phyloP scores from a whole-genome alignment of 2,888 invertebrate genomes.

The Zaprionus lineosus region DNA sequence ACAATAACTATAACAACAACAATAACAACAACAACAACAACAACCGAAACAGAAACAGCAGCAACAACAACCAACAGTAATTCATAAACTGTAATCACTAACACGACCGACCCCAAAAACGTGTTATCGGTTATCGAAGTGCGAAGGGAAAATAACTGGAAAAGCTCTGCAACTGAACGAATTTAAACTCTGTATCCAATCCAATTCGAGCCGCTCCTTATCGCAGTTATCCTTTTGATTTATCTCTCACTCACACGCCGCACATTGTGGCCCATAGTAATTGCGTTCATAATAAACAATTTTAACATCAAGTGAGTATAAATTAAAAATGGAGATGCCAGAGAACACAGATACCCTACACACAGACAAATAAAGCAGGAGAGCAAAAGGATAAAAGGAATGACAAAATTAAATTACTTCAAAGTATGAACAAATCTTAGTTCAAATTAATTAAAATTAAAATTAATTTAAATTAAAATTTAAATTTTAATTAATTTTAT shows the following conservation, averaged over 20 bases:
- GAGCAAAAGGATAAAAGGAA: no score
- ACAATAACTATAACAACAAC: conserved; percentile 79
- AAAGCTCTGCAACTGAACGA: neutral
- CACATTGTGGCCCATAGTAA: conserved; percentile 37
- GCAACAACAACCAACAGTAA: conserved; percentile 52
- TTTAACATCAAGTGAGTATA: no score
- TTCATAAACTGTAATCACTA: conserved; percentile 76
- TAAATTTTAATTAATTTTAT: no score
- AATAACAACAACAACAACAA: conserved; percentile 58
- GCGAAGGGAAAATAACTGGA: neutral
- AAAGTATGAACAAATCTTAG: no score
- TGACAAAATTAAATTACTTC: no score
- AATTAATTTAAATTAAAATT: no score
- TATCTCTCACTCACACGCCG: conserved; percentile 67
- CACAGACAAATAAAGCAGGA: neutral
- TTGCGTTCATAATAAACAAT: conserved; percentile 65
- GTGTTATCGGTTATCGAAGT: conserved; percentile 68
- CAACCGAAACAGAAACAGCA: conserved; percentile 1
- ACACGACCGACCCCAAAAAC: conserved; percentile 45
- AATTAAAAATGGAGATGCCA: no score
- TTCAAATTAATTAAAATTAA: no score
- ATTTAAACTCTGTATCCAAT: conserved; percentile 6
- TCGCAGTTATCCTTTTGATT: conserved; percentile 75
- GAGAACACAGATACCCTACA: conserved; percentile 1
- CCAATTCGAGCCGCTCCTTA: conserved; percentile 58